A percentile compares a stretch with the other conserved stretches of the same genome.
These are phyloP conservation scores for Sceliomorpha sp. DNA, from an alignment of 2,888 invertebrate species.

Conservation along the genomic window DNA sequence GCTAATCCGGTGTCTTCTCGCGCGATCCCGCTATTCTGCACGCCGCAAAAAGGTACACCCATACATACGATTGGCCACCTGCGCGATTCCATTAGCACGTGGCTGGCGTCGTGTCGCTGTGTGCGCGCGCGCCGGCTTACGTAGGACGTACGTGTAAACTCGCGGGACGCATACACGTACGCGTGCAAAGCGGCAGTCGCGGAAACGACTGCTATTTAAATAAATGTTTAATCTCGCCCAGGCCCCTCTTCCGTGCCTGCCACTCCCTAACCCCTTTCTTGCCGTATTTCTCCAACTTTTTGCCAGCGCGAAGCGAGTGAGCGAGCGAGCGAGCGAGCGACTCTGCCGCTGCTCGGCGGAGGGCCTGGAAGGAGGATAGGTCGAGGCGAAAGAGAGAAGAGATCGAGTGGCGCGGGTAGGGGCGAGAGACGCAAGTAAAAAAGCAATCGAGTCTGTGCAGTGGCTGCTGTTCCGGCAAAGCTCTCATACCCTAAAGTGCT, in stretches of 20 bases:
- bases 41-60: slow-evolving; percentile 42
- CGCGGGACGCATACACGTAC: slow-evolving; percentile 56
- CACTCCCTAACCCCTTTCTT: slow-evolving; percentile 55
- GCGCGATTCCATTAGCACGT: slow-evolving; percentile 55
- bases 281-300: slow-evolving; percentile 57
- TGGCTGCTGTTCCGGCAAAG: slow-evolving; percentile 61
- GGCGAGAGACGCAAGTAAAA: slow-evolving; percentile 71
- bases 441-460: slow-evolving; percentile 79
- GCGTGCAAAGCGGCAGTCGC: slow-evolving; percentile 62
- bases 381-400: slow-evolving; percentile 24
- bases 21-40: slow-evolving; percentile 27
- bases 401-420: slow-evolving; percentile 26
- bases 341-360: too few species aligned
- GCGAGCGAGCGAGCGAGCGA: slow-evolving; percentile 43
- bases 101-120: slow-evolving; percentile 21
- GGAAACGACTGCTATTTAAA: slow-evolving; percentile 77
- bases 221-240: slow-evolving; percentile 79
- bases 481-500: slow-evolving; percentile 56
- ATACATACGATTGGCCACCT: slow-evolving; percentile 50
- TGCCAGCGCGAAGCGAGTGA: too few species aligned
- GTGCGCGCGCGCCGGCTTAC: slow-evolving; percentile 28
- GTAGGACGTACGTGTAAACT: slow-evolving; percentile 42
- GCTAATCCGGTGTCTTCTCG: slow-evolving; percentile 79
- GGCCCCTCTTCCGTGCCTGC: slow-evolving; percentile 57
- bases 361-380: too few species aligned